These are phyloP conservation scores for Indicator maculatus DNA, from an alignment of 2,113 vertebrate genomes.

Conservation along the genomic window DNA sequence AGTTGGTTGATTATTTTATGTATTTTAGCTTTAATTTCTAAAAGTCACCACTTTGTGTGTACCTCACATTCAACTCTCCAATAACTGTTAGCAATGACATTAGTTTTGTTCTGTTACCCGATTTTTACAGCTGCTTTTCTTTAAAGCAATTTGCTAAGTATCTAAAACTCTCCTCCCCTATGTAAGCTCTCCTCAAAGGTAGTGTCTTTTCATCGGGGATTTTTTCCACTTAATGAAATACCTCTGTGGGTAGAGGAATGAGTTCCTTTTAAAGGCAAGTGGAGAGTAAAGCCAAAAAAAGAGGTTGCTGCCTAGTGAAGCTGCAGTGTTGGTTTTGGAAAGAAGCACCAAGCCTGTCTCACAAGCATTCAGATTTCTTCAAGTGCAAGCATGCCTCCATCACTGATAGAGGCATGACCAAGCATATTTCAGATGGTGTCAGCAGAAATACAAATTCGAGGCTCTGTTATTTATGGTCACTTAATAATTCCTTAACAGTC, in stretches of 20 bases:
- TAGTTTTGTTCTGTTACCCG: neutral
- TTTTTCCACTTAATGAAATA: neutral
- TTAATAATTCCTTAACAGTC: neutral
- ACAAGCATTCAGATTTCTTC: neutral
- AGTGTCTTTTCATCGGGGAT: neutral
- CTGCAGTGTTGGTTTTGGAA: neutral
- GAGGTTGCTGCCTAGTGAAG: neutral
- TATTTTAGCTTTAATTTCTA: neutral
- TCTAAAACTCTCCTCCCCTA: neutral
- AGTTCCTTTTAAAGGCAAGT: neutral
- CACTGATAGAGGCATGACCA: neutral
- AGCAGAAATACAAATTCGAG: neutral
- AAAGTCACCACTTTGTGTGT: neutral
- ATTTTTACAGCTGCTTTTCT: neutral
- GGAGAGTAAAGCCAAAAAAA: neutral
- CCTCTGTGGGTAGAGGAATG: neutral
- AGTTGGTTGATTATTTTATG: neutral
- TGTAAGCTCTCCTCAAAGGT: neutral
- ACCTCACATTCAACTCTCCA: neutral
- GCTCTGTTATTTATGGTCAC: neutral
- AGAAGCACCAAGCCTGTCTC: neutral
- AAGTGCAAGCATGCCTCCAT: neutral
- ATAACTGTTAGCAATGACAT: neutral
- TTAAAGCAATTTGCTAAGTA: neutral
- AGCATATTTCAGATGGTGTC: conserved; percentile 4